Conservation (phyloP, 2,113 vertebrate genomes). For the human (Homo sapiens) region DNA sequence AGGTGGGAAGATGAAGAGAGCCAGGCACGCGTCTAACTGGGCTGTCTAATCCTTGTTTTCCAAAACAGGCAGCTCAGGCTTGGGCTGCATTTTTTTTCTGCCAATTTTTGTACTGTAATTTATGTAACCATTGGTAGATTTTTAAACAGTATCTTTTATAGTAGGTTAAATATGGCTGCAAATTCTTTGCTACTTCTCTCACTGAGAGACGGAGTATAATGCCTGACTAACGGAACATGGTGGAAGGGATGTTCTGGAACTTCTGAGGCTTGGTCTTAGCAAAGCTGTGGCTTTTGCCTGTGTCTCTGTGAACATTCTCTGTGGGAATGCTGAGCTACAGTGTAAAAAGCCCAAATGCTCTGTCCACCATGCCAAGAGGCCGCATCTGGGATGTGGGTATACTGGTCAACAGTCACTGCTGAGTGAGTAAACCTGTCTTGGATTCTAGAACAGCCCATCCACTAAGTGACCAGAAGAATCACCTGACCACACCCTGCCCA, state of each 20-base stretch:
- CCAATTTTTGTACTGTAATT: neutral
- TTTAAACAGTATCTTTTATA: neutral
- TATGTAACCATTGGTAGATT: neutral
- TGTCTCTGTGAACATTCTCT: neutral
- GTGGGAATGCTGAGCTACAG: neutral
- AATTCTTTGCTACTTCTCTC: neutral
- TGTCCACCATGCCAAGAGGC: neutral
- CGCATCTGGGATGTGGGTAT: neutral
- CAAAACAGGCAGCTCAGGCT: neutral
- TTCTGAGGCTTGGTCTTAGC: neutral
- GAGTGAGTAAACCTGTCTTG: neutral
- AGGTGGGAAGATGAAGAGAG: neutral
- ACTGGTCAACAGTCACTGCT: neutral
- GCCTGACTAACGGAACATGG: neutral
- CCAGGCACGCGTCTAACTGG: neutral
- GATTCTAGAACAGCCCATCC: neutral
- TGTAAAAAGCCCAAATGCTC: neutral
- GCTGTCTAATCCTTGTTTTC: neutral
- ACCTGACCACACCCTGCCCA: neutral
- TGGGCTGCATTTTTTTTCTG: neutral
- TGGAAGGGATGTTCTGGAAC: neutral
- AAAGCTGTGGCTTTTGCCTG: neutral
- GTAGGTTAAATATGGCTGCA: neutral
- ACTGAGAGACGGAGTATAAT: neutral
- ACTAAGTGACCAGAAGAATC: neutral